Base-by-base conservation (phyloP, 2,797 vertebrate genomes). In the Spinibarbus caldwelli region DNA sequence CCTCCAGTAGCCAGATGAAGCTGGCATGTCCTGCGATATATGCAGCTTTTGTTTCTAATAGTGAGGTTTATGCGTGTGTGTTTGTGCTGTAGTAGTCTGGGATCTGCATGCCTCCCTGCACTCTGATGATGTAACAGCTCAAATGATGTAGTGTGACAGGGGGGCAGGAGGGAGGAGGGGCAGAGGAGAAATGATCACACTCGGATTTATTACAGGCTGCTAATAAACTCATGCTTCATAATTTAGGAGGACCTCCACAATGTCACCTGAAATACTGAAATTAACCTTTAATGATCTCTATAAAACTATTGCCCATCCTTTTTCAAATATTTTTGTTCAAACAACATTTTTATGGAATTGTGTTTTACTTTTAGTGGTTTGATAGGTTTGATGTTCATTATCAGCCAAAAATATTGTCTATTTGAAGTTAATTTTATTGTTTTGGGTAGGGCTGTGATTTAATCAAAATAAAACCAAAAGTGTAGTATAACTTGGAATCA, bases 141-240 rank as follows among this genome's bases (percentile, higher is more conserved):
- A 79, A 57, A 64, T 87, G 83, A 85, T 82, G 83, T 85, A 81
- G 71, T 87, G 78, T 84, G 82, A n/a, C n/a, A n/a, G n/a, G n/a
- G n/a, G n/a, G n/a, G 70, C 59, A 85, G 73, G 41, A 70, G 38
- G 79, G 72, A 59, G 71, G 67, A 76, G 78, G 82, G 64, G 78
- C 31, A 85, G 31, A 71, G 8, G 31, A 78, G 62, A 87, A 59
- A 64, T 23, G 7, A 84, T 84, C 62, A 64, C 54, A 45, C 64
- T 43, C 41, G 1, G 4, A 62, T 85, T 80, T 72, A 80, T 80
- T 62, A 72, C 67, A 62, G 29, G 17, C 54, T 57, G 41, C 52
- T 80, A 72, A 43, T 47, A 82, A 71, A 62, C 23, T 4, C 57
- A 31, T 52, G 66, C 45, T 38, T 79, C 54, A 62, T 85, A 34